Evolutionary conservation across 2,888 invertebrate genomes (phyloP), one percentile per base, ranked within the genome.

Genomic region (Aphidoletes aphidimyza): DNA sequence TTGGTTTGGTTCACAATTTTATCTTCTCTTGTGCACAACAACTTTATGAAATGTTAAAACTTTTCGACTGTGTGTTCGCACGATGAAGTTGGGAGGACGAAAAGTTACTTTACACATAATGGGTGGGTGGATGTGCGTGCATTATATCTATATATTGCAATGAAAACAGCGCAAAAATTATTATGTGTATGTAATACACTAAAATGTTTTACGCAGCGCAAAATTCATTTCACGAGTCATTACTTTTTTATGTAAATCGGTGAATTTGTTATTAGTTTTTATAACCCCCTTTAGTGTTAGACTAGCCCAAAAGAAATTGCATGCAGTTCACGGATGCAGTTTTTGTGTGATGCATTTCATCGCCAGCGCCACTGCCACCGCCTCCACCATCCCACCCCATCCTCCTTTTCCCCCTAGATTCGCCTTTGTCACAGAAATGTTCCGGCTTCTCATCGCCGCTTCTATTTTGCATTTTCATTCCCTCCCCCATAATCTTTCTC

Each of bases 221-320:
- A 69, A 69, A 30, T 69, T 69, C 30, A 69, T 30, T 69, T 69
- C 69, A 69, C 69, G 34, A 69, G 30, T 17, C 69, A 69, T 69
- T 69, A 69, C 30, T 30, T 69, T 69, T 69, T 69, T 69, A 69
- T 69, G 69, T 34, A 69, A 69, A 69, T 69, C 34, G 34, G 34
- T 30, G 69, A 30, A 69, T 69, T 14, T 69, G 69, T 69, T 69
- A 30, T 30, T 54, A 54, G 54, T 54, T 54, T 69, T 69, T 34
- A 17, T 30, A 17, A 30, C 34, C 11, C 69, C 11, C 6, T 0
- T n/a, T 47, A 9, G 42, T 42, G 6, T 42, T n/a, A n/a, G n/a
- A 39, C 39, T 39, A 39, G 6, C 5, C 39, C 39, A 39, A 39
- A 8, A n/a, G n/a, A n/a, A n/a, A n/a, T n/a, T n/a, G n/a, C n/a